Conservation (phyloP, 1,140 invertebrate genomes). For the Aphaenogaster rudis region DNA sequence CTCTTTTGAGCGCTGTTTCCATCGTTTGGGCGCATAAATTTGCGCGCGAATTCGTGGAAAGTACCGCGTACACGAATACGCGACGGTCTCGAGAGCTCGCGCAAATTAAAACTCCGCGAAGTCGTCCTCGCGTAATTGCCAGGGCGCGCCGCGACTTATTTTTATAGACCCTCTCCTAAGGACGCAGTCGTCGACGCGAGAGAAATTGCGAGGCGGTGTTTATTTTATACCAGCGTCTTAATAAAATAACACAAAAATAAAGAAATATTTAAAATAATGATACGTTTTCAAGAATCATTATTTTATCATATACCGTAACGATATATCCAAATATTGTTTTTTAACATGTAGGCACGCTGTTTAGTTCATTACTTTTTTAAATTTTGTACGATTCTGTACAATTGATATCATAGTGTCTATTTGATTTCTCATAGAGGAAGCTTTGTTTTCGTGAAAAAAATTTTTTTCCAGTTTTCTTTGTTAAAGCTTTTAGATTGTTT, state of each 20-base stretch:
- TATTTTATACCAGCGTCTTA: constrained; percentile 39
- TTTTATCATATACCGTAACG: background rate
- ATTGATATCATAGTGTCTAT: background rate
- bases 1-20: constrained; percentile 61
- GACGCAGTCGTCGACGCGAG: constrained; percentile 55
- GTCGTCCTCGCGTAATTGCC: constrained; percentile 75
- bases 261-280: background rate
- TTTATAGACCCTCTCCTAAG: constrained; percentile 66
- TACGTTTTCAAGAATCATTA: background rate
- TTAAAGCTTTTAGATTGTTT: too few species aligned
- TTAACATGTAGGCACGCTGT: background rate
- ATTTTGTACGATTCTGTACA: background rate
- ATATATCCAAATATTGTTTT: constrained; percentile 2
- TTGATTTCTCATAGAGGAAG: too few species aligned
- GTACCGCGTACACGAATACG: constrained; percentile 17
- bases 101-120: constrained; percentile 76
- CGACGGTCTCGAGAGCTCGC: constrained; percentile 48
- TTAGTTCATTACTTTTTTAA: background rate
- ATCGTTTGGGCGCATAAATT: constrained; percentile 72
- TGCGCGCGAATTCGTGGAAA: constrained; percentile 71
- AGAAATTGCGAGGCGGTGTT: constrained; percentile 57
- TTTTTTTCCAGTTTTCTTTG: too few species aligned
- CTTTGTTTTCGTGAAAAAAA: too few species aligned
- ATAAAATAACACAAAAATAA: constrained; percentile 19
- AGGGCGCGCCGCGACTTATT: constrained; percentile 71